These are phyloP conservation scores for Buceros bicornis DNA, from an alignment of 2,797 vertebrate species.

Conservation along the genomic window DNA sequence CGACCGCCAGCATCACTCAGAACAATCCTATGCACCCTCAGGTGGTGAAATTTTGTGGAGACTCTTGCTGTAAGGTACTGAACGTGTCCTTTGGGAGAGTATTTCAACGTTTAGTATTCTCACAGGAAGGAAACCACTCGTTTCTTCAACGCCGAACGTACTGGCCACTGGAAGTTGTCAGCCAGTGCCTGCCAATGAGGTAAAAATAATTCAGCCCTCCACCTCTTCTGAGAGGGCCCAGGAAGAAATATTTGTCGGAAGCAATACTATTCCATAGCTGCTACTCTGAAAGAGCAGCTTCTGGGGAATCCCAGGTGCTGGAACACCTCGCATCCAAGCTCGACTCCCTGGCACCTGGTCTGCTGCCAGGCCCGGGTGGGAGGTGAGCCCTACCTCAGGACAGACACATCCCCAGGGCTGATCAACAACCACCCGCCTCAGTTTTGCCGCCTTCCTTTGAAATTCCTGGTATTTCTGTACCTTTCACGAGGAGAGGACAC, in stretches of 20 bases:
- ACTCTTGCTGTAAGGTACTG: background rate
- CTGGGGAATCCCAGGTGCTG: background rate
- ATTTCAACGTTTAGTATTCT: background rate
- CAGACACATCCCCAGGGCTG: too few relatives aligned
- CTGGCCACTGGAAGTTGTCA: background rate
- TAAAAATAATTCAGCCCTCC: background rate
- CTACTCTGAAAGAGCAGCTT: background rate
- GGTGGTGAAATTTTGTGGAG: background rate
- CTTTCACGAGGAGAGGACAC: fast-evolving
- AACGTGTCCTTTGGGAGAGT: background rate
- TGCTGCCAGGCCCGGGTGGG: background rate
- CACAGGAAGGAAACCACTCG: background rate
- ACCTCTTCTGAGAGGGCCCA: background rate
- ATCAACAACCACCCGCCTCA: fast-evolving
- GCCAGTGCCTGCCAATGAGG: background rate
- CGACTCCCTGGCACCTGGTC: background rate
- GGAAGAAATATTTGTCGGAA: background rate
- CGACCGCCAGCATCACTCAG: background rate
- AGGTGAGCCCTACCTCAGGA: background rate
- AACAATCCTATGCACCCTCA: fast-evolving
- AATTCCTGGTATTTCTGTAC: background rate
- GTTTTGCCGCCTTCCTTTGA: background rate
- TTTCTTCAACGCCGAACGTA: background rate
- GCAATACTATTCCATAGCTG: background rate
- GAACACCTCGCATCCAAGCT: background rate